Conservation (phyloP, 2,113 vertebrate genomes). For the Amblyopsis rosae region DNA sequence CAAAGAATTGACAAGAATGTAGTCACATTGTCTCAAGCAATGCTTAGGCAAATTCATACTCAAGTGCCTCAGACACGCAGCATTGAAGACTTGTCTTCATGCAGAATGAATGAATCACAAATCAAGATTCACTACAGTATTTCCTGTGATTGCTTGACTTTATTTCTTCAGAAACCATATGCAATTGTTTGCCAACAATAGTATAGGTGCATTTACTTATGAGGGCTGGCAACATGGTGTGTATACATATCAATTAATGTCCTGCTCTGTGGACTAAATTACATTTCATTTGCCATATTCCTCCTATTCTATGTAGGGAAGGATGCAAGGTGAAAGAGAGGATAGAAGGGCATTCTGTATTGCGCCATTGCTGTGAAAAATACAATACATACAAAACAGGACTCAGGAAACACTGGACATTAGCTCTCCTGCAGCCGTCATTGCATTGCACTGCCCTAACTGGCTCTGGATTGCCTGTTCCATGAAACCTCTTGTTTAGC, state of each 20-base stretch:
- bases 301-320: conserved; percentile 28
- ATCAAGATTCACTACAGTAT: conserved; percentile 21
- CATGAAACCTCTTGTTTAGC: conserved; percentile 31
- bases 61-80: background rate
- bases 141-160: conserved; percentile 1
- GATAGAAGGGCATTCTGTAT: conserved; percentile 48
- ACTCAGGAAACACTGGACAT: conserved; percentile 31
- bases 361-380: too few species aligned
- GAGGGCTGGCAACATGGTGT: conserved; percentile 41
- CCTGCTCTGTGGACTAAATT: conserved; percentile 34
- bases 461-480: conserved; percentile 44
- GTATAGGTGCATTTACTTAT: conserved; percentile 68
- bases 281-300: conserved; percentile 59
- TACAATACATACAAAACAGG: background rate
- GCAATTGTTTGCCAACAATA: conserved; percentile 43
- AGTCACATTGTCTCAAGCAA: background rate
- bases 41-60: background rate
- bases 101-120: background rate
- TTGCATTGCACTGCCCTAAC: conserved; percentile 43
- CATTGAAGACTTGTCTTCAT: conserved; percentile 13
- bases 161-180: conserved; percentile 36
- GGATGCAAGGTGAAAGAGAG: conserved; percentile 52
- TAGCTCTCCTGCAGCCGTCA: conserved; percentile 20
- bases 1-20: background rate
- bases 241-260: conserved; percentile 54